Conservation (phyloP, 2,797 vertebrate species). For the Myotis planiceps region DNA sequence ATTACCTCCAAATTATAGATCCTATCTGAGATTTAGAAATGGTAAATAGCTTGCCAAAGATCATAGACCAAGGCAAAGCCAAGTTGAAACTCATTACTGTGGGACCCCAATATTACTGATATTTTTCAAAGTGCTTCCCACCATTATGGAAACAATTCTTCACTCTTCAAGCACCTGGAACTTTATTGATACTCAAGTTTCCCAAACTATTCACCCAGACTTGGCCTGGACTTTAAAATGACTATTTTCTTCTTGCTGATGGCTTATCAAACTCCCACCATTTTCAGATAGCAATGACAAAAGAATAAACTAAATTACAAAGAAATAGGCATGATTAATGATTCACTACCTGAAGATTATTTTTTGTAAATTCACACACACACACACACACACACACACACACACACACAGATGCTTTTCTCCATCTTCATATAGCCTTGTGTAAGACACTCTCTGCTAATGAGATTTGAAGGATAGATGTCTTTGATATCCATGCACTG, state of each 20-base stretch:
- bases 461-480: constrained; percentile 17
- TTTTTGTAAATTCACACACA: neutral
- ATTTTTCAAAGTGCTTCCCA: neutral
- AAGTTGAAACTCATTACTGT: neutral
- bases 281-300: neutral
- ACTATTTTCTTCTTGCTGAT: neutral
- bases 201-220: neutral
- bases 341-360: neutral
- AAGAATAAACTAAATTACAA: neutral
- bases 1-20: neutral
- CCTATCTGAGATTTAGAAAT: neutral
- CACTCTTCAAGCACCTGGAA: neutral
- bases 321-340: neutral
- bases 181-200: neutral
- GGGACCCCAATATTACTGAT: neutral
- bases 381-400: neutral
- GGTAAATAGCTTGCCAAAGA: neutral
- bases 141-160: neutral
- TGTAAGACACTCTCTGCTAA: constrained; percentile 43
- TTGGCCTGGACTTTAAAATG: neutral
- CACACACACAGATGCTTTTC: neutral
- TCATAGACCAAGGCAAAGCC: neutral
- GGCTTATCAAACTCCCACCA: neutral
- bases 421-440: neutral
- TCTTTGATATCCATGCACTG: neutral